Conservation (phyloP, 2,888 invertebrate genomes). For the Eupithecia abbreviata region DNA sequence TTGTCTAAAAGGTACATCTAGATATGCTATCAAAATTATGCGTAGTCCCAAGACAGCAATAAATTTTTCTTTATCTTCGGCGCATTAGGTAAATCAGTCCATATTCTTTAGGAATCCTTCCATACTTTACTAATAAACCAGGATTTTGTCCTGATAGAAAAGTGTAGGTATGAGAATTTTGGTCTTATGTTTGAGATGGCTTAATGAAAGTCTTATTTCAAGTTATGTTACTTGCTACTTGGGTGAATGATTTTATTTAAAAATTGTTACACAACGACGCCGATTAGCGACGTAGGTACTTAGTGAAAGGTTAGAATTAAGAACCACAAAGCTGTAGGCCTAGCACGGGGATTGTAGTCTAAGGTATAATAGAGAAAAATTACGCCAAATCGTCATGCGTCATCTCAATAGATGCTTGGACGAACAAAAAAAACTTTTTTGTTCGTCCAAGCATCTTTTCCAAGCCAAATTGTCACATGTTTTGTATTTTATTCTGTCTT, state of each 20-base stretch:
- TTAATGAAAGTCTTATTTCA: neutral
- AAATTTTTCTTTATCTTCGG: constrained; percentile 32
- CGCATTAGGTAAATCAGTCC: constrained; percentile 42
- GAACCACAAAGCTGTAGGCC: neutral
- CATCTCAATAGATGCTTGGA: too few species aligned
- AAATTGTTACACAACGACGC: neutral
- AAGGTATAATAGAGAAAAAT: too few species aligned
- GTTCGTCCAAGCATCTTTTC: too few species aligned
- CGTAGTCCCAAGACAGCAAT: constrained; percentile 30
- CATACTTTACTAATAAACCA: constrained; percentile 3
- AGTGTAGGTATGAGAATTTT: neutral
- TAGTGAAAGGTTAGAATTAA: neutral
- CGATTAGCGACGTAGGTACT: neutral
- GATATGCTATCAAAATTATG: constrained; percentile 43
- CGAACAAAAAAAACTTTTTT: too few species aligned
- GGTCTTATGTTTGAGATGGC: neutral
- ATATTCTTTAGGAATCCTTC: constrained; percentile 26
- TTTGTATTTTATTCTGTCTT: too few species aligned
- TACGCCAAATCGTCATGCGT: too few species aligned
- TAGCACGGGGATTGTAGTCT: too few species aligned
- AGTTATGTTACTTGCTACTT: neutral
- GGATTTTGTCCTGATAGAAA: neutral
- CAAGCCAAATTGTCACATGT: too few species aligned
- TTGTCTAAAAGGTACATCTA: constrained; percentile 44
- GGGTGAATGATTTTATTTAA: neutral